Conservation (phyloP, 2,888 invertebrate species). For the Cordilura impudica region DNA sequence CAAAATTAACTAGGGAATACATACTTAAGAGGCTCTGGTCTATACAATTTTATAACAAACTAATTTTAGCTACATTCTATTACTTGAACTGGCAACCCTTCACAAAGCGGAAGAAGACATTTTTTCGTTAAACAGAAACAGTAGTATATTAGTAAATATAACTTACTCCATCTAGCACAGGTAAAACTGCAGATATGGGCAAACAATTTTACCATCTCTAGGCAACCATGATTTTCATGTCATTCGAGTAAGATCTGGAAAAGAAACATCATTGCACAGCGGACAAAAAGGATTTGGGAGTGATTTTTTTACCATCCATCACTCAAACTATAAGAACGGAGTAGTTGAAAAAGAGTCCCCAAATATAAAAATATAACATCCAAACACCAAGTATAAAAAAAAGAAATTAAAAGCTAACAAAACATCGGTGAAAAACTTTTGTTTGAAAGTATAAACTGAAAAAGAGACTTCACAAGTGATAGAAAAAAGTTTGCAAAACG, state of each 20-base stretch:
- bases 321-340: conserved; percentile 78
- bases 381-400: conserved; percentile 65
- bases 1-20: too few relatives aligned
- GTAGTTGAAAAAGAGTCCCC: conserved; percentile 75
- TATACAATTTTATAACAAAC: too few relatives aligned
- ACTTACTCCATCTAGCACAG: background rate
- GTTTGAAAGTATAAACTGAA: conserved; percentile 55
- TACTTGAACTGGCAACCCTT: conserved; percentile 12
- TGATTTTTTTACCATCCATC: conserved; percentile 81
- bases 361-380: conserved; percentile 65
- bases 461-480: conserved; percentile 52
- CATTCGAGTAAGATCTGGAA: conserved; percentile 80
- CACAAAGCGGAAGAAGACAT: conserved; percentile 55
- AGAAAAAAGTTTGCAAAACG: conserved; percentile 44
- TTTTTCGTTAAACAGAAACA: conserved; percentile 7
- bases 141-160: background rate
- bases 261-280: conserved; percentile 82
- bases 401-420: conserved; percentile 66
- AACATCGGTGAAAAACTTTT: conserved; percentile 63
- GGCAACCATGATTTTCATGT: conserved; percentile 64
- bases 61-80: too few relatives aligned
- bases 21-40: too few relatives aligned
- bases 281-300: conserved; percentile 82
- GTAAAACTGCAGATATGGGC: conserved; percentile 12
- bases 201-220: conserved; percentile 44